Conservation (phyloP, 2,797 vertebrate genomes). For the Dendrocincla fuliginosa region DNA sequence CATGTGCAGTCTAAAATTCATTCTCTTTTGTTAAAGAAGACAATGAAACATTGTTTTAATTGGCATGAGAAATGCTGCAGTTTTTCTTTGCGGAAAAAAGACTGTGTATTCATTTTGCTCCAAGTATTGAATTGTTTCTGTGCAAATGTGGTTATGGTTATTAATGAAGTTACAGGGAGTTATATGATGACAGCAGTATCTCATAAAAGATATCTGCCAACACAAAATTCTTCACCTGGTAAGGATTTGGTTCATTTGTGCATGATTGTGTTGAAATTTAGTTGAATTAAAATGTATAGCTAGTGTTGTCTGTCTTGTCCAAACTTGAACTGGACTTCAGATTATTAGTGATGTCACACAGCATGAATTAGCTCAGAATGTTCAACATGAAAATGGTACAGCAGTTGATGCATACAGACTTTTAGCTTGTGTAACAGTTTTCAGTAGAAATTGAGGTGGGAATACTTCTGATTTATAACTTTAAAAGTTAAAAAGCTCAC, state of each 20-base stretch:
- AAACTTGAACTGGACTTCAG: neutral
- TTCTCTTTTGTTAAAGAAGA: slow-evolving; percentile 59
- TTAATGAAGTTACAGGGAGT: slow-evolving; percentile 58
- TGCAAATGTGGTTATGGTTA: neutral
- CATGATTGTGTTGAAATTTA: neutral
- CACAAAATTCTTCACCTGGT: neutral
- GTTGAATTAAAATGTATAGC: neutral
- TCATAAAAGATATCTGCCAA: neutral
- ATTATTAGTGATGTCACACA: neutral
- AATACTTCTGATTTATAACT: neutral
- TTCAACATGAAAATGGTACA: slow-evolving; percentile 6
- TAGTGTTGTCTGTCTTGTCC: neutral
- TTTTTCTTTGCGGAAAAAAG: slow-evolving; percentile 19
- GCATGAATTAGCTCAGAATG: neutral
- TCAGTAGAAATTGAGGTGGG: neutral
- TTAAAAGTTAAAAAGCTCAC: neutral
- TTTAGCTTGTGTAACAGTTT: neutral
- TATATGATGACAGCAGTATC: neutral
- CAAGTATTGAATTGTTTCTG: slow-evolving; percentile 4
- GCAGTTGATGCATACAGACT: neutral
- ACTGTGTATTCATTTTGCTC: slow-evolving; percentile 1
- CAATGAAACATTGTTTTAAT: slow-evolving; percentile 63
- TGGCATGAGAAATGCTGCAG: slow-evolving; percentile 53
- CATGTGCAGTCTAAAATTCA: slow-evolving; percentile 33
- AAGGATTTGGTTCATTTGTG: neutral